Percentiles rank a stretch among this genome's conserved stretches.
These are phyloP conservation scores for Mesocentrotus franciscanus DNA, from an alignment of 53 echinoderm and acorn worm genomes.

Conservation along the genomic window DNA sequence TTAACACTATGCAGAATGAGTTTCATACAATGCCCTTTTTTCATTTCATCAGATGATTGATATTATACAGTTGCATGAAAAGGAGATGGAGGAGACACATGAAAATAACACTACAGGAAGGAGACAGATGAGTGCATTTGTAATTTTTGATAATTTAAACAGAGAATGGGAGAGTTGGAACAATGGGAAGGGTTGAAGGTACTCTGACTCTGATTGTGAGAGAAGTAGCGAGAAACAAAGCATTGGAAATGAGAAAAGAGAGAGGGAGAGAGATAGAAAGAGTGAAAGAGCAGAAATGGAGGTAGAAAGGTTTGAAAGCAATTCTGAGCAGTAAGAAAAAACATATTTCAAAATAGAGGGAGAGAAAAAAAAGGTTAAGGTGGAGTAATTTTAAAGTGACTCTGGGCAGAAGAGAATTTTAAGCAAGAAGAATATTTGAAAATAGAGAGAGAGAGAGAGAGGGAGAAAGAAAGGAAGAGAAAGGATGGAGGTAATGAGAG, in stretches of 20 bases:
- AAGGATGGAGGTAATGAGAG: not conserved
- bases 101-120: not conserved
- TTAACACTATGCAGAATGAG: no score
- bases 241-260: not conserved
- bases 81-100: not conserved
- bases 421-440: no score
- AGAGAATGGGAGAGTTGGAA: not conserved
- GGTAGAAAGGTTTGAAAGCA: not conserved
- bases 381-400: no score
- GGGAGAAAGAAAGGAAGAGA: not conserved
- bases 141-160: not conserved
- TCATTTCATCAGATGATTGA: not conserved
- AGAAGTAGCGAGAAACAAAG: no score
- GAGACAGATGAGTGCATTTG: not conserved
- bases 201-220: no score
- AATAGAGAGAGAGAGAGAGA: not conserved
- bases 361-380: not conserved
- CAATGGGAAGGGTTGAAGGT: no score
- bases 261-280: conserved; percentile 11
- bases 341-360: no score
- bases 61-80: not conserved
- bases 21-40: no score
- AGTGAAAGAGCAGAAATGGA: not conserved
- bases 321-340: no score
- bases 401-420: no score